A percentile compares a stretch with the other conserved stretches of the same genome.
Conservation (phyloP, 1,140 invertebrate genomes). For the Leptinotarsa undecemlineata region DNA sequence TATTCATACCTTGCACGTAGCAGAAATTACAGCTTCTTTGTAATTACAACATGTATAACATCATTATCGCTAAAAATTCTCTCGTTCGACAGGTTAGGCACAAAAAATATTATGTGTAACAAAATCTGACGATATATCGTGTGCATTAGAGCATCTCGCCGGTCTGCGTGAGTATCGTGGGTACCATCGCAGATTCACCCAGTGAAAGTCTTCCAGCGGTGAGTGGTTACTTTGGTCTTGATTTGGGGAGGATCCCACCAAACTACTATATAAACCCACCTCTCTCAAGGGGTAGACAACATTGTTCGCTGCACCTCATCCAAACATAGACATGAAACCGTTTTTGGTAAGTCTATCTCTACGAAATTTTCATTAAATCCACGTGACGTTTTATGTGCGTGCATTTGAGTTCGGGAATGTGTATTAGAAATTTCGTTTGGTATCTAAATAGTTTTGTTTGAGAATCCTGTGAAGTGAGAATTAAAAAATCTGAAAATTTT, state of each 20-base stretch:
- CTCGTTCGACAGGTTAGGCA: too few species aligned
- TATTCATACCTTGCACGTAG: too few species aligned
- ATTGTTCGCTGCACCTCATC: conserved; percentile 36
- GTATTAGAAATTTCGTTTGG: too few species aligned
- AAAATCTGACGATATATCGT: neutral
- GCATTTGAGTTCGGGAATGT: too few species aligned
- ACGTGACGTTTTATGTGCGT: too few species aligned
- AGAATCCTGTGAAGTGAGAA: too few species aligned
- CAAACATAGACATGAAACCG: conserved; percentile 45
- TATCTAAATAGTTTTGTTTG: too few species aligned
- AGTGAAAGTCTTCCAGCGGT: conserved; percentile 22
- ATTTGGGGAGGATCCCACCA: conserved; percentile 40
- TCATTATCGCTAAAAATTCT: too few species aligned
- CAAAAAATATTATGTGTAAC: neutral
- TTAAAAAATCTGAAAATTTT: too few species aligned
- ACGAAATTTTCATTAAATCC: too few species aligned
- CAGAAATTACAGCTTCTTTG: too few species aligned
- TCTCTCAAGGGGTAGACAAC: conserved; percentile 44
- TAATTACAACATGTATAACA: too few species aligned
- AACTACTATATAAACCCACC: conserved; percentile 46
- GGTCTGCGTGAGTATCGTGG: neutral
- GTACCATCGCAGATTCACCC: conserved; percentile 18
- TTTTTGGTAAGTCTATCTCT: conserved; percentile 43
- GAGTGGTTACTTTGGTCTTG: conserved; percentile 16
- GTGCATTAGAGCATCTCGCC: conserved; percentile 16